Evolutionary conservation across 2,113 vertebrate genomes (phyloP).

Genomic region (Sterrhoptilus dennistouni): DNA sequence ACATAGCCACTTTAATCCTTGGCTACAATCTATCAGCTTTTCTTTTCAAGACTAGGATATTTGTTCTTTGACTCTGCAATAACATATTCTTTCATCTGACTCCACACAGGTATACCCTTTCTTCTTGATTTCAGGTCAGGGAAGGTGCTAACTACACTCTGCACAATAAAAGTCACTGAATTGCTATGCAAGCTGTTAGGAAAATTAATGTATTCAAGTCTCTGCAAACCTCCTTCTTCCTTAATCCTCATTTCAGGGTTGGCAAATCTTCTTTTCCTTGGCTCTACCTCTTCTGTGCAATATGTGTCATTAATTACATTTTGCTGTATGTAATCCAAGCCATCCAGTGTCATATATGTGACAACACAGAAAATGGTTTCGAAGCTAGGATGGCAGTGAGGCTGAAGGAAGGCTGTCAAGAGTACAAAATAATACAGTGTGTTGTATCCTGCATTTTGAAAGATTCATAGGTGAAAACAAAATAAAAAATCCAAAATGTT

Average conservation of each 20-base stretch:
- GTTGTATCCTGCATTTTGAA: neutral
- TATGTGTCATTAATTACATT: slow-evolving; percentile 50
- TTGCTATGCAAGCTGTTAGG: neutral
- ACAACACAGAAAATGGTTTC: neutral
- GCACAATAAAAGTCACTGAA: neutral
- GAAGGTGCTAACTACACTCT: neutral
- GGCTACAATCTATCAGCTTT: neutral
- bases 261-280: slow-evolving; percentile 55
- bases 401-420: neutral
- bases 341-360: neutral
- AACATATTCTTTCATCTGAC: neutral
- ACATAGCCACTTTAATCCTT: neutral
- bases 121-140: neutral
- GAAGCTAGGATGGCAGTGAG: neutral
- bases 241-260: slow-evolving; percentile 28
- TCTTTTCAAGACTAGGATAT: neutral
- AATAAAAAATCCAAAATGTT: neutral
- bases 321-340: slow-evolving; percentile 12
- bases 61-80: neutral
- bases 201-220: slow-evolving; percentile 44
- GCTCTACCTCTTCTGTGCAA: neutral
- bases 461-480: neutral
- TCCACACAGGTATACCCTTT: neutral
- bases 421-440: neutral
- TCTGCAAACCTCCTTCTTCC: slow-evolving; percentile 13